A percentile compares a stretch with the other conserved stretches of the same genome.
These are phyloP conservation scores for Taurulus bubalis DNA, from an alignment of 2,113 vertebrate species.

Conservation along the genomic window DNA sequence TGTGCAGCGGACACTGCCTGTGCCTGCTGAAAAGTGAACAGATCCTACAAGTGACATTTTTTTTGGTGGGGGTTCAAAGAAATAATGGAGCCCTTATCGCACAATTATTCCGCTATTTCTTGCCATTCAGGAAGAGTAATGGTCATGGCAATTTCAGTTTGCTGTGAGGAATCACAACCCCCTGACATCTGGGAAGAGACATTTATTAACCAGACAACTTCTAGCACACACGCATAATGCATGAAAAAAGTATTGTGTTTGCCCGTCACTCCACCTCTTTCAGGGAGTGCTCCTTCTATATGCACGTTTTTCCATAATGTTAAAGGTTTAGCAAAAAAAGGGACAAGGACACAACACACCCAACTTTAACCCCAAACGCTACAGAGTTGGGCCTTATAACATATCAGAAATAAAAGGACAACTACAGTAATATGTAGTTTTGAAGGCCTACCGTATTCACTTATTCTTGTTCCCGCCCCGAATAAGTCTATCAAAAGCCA, in stretches of 20 bases:
- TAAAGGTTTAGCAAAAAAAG: not conserved
- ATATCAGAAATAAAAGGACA: too few species aligned
- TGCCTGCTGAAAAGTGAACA: conserved; percentile 25
- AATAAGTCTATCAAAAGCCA: not conserved
- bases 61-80: conserved; percentile 29
- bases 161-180: conserved; percentile 37
- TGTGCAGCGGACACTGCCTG: not conserved
- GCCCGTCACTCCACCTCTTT: not conserved
- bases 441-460: not conserved
- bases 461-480: too few species aligned
- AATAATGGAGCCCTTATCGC: conserved; percentile 45
- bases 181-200: conserved; percentile 41
- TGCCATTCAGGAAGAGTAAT: conserved; percentile 50
- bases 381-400: too few species aligned
- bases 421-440: not conserved
- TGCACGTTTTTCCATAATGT: not conserved
- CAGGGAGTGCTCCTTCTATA: not conserved
- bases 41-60: conserved; percentile 32
- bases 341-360: too few species aligned
- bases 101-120: conserved; percentile 45
- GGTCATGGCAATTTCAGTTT: conserved; percentile 44
- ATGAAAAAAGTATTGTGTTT: conserved; percentile 28
- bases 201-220: conserved; percentile 46
- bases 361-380: too few species aligned
- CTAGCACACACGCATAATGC: not conserved